Evolutionary conservation across 1,140 invertebrate genomes (phyloP).

Genomic region (Watersipora subatra): DNA sequence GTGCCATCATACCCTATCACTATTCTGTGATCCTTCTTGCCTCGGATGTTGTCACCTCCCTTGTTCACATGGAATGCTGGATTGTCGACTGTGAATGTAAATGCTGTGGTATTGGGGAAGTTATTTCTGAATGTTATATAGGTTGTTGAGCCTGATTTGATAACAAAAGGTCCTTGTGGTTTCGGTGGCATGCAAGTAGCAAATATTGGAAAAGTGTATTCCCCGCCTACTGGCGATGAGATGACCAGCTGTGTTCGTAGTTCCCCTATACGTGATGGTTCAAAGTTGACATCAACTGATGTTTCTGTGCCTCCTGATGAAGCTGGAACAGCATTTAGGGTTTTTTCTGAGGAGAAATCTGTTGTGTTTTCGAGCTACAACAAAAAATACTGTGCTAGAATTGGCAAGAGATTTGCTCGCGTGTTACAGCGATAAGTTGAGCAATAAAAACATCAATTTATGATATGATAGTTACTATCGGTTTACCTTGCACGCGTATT

Average conservation of each 20-base stretch:
- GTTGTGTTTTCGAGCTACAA: slow-evolving; percentile 29
- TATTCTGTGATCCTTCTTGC: slow-evolving; percentile 35
- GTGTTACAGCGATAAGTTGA: no score
- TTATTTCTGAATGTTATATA: slow-evolving; percentile 38
- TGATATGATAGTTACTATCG: no score
- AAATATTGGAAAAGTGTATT: slow-evolving; percentile 37
- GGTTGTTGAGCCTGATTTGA: slow-evolving; percentile 32
- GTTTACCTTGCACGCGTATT: slow-evolving; percentile 40
- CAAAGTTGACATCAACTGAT: slow-evolving; percentile 35
- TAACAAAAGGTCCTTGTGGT: slow-evolving; percentile 38
- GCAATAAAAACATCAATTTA: no score
- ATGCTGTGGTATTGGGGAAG: slow-evolving; percentile 30
- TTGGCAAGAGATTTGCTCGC: no score
- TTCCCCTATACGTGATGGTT: slow-evolving; percentile 37
- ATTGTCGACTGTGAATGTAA: slow-evolving; percentile 40
- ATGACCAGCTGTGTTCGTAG: slow-evolving; percentile 26
- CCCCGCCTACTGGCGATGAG: slow-evolving; percentile 30
- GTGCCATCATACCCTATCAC: slow-evolving; percentile 38
- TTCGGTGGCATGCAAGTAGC: slow-evolving; percentile 35
- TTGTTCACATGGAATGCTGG: slow-evolving; percentile 37
- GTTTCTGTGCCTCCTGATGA: slow-evolving; percentile 35
- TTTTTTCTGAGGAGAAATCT: slow-evolving; percentile 40
- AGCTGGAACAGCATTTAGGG: slow-evolving; percentile 31
- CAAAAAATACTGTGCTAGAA: slow-evolving; percentile 4
- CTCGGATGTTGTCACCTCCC: slow-evolving; percentile 30